A percentile compares a stretch with the other conserved stretches of the same genome.
phyloP scores from a whole-genome alignment of 1,140 invertebrate species.

The Neoseiulus cucumeris region DNA sequence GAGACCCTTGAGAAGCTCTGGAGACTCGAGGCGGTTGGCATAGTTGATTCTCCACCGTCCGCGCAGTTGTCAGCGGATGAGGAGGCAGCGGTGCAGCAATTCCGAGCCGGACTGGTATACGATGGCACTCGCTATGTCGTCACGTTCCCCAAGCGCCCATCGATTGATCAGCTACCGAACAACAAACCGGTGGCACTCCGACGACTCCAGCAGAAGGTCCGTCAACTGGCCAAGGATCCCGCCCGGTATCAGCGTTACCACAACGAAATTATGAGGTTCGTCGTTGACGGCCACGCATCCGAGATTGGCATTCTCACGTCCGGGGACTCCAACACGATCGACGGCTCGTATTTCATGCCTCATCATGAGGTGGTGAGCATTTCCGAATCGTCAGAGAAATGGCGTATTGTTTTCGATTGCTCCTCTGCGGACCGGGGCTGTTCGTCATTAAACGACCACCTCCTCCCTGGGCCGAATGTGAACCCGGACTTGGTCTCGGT shows the following conservation, averaged over 20 bases:
- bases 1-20: no score
- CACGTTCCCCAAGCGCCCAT: neutral
- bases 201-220: neutral
- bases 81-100: neutral
- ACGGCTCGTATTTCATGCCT: neutral
- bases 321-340: neutral
- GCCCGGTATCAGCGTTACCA: neutral
- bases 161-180: neutral
- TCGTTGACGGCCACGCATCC: neutral
- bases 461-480: neutral
- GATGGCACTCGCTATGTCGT: neutral
- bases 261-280: neutral
- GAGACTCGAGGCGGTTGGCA: no score
- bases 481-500: neutral
- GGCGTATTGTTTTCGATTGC: neutral
- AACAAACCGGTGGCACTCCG: neutral
- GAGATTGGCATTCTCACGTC: neutral
- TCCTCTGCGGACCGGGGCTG: neutral
- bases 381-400: neutral
- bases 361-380: neutral
- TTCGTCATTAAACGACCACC: neutral
- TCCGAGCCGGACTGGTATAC: neutral
- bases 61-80: neutral
- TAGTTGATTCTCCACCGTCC: no score
- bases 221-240: neutral